phyloP scores from a whole-genome alignment of 2,888 invertebrate genomes.

The Subacronicta megacephala region DNA sequence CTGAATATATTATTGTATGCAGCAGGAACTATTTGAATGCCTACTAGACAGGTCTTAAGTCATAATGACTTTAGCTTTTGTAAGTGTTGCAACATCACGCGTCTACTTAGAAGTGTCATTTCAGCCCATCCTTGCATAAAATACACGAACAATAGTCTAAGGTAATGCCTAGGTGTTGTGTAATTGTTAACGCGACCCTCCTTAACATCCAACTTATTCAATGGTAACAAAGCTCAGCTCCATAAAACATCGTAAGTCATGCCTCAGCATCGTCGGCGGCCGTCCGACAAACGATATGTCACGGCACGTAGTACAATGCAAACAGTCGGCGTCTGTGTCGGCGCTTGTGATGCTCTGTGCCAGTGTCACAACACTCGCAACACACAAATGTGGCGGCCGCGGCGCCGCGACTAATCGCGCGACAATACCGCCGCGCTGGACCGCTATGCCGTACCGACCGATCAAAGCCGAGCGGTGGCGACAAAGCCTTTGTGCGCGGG shows the following conservation, averaged over 20 bases:
- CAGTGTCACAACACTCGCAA: constrained; percentile 80
- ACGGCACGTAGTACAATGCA: constrained; percentile 87
- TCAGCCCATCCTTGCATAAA: constrained; percentile 62
- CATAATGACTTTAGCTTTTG: constrained; percentile 43
- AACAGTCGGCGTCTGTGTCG: constrained; percentile 87
- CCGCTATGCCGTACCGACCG: constrained; percentile 67
- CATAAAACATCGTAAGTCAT: constrained; percentile 75
- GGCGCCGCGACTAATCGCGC: constrained; percentile 83
- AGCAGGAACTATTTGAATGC: constrained; percentile 21
- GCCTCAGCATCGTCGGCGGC: constrained; percentile 69
- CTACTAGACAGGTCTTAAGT: constrained; percentile 26
- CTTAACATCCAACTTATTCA: constrained; percentile 72
- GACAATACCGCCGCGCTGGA: constrained; percentile 72
- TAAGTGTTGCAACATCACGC: constrained; percentile 70
- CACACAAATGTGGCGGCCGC: constrained; percentile 64
- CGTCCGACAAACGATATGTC: constrained; percentile 84
- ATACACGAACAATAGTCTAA: constrained; percentile 61
- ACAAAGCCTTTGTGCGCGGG: constrained; percentile 79
- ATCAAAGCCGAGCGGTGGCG: constrained; percentile 71
- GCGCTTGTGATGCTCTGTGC: constrained; percentile 76
- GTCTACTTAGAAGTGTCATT: constrained; percentile 61
- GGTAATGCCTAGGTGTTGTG: constrained; percentile 70
- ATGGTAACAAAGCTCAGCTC: constrained; percentile 74
- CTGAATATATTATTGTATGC: constrained; percentile 1
- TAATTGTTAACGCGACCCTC: constrained; percentile 76